Evolutionary conservation across 2,888 invertebrate species (phyloP), one percentile per base, ranked within the genome.

Genomic region (Ennomos quercinarius): DNA sequence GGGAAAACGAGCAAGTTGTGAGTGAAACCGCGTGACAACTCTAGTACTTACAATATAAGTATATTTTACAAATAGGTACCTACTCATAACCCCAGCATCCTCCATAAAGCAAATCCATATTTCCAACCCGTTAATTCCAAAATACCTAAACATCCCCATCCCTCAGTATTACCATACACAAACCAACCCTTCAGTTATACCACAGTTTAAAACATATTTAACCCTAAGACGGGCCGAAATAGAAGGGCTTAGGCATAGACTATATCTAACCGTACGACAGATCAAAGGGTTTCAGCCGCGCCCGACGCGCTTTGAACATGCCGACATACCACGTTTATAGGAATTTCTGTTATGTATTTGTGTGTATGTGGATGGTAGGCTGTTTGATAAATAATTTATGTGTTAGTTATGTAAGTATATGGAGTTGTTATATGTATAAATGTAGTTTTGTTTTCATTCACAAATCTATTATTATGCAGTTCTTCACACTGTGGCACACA

Each of bases 211-310:
- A 63, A 59, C 57, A 63, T 47, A 64, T 66, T 61, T 65, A 69
- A 62, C 64, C 66, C 51, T 62, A 65, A 67, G 67, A 65, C 43
- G 69, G 57, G 77, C 77, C 74, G 71, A 82, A 84, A 83, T 82
- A 82, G 80, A 80, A 82, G 78, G 81, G 81, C 74, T 72, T 71
- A 65, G 61, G 66, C 58, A 62, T 71, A 67, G 70, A 68, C 69
- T 72, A 71, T 74, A 76, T 69, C 65, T 72, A 70, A 72, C 66
- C 66, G 57, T 64, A 58, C 53, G 72, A 72, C 67, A 81, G 80
- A 83, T 83, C 83, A 83, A 83, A 83, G 82, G 83, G 80, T 73
- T 70, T 64, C 64, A 46, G 69, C 69, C 72, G 70, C 67, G 73
- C 73, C 66, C 69, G 69, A 63, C 71, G 67, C 74, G 76, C 79